These are phyloP conservation scores for Rhinogobius similis DNA, from an alignment of 2,113 vertebrate species.

Conservation along the genomic window DNA sequence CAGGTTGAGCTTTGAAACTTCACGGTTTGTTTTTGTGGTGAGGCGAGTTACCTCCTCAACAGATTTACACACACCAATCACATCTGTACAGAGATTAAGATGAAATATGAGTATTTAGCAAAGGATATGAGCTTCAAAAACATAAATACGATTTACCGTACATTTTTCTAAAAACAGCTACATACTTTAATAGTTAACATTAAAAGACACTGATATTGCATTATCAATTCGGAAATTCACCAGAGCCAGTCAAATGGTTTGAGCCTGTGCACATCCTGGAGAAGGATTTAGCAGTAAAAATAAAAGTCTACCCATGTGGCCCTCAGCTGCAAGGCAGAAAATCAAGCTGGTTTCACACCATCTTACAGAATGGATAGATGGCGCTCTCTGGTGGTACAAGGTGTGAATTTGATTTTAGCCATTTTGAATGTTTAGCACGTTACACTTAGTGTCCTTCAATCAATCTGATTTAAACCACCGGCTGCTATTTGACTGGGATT, in stretches of 20 bases:
- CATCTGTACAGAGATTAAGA: slow-evolving; percentile 77
- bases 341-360: background rate
- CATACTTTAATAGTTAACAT: too few species aligned
- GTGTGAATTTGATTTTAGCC: background rate
- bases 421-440: too few species aligned
- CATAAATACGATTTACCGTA: too few species aligned
- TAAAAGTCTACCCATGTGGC: background rate
- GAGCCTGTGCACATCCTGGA: too few species aligned
- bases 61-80: slow-evolving; percentile 93
- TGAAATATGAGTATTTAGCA: background rate
- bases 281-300: background rate
- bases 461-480: background rate
- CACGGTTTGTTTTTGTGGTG: slow-evolving; percentile 85
- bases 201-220: too few species aligned
- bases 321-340: background rate
- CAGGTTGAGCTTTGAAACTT: slow-evolving; percentile 91
- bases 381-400: slow-evolving; percentile 2
- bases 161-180: too few species aligned
- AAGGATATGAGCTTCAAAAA: too few species aligned
- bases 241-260: too few species aligned
- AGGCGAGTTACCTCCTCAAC: slow-evolving; percentile 89
- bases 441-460: too few species aligned
- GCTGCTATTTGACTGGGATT: too few species aligned
- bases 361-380: background rate
- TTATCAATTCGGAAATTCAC: too few species aligned